Conservation (phyloP, 2,113 vertebrate genomes). For the Sus scrofa region DNA sequence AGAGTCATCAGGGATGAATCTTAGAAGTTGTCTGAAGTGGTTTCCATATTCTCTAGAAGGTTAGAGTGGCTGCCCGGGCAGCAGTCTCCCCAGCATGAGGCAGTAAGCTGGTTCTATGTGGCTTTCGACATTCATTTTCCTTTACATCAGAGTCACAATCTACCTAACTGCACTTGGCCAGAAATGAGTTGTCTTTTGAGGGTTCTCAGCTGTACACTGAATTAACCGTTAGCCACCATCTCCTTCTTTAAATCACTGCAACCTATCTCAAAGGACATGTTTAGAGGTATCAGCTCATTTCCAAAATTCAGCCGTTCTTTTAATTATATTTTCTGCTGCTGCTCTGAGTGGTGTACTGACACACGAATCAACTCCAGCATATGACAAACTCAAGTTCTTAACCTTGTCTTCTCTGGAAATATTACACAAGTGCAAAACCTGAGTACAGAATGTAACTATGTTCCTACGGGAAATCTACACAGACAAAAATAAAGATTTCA, state of each 20-base stretch:
- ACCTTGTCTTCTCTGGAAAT: neutral
- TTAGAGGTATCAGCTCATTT: neutral
- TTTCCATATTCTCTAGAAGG: neutral
- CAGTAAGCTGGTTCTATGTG: neutral
- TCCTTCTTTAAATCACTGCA: neutral
- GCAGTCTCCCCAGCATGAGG: neutral
- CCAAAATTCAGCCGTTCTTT: neutral
- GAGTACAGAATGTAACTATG: neutral
- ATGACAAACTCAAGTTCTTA: neutral
- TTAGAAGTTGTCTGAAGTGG: neutral
- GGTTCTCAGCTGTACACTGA: neutral
- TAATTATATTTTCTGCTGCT: neutral
- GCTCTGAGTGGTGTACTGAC: neutral
- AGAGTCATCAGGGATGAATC: neutral
- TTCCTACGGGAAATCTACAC: conserved; percentile 76
- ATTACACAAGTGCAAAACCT: neutral
- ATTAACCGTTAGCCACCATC: too few relatives aligned
- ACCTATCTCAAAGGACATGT: neutral
- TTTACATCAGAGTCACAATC: neutral
- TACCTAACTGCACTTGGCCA: neutral
- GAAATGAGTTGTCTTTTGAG: neutral
- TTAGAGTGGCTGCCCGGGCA: neutral
- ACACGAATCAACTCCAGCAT: neutral
- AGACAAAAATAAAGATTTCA: conserved; percentile 87
- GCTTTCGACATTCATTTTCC: neutral